These are phyloP conservation scores for Halichoeres trimaculatus DNA, from an alignment of 2,113 vertebrate species.

Conservation along the genomic window DNA sequence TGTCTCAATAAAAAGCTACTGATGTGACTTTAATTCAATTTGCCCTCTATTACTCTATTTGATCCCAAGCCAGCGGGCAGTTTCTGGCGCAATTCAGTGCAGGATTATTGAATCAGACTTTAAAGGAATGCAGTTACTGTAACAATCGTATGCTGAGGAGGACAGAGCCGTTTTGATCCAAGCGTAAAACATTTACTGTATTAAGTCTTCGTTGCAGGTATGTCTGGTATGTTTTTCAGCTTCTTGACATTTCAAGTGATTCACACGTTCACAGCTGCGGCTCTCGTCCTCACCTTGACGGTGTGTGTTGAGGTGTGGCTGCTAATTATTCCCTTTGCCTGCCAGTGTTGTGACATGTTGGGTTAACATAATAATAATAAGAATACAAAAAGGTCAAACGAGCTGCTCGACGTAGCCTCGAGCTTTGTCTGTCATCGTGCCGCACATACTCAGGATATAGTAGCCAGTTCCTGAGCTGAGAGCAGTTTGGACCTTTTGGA, in stretches of 20 bases:
- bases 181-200: too few relatives aligned
- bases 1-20: conserved; percentile 8
- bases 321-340: background rate
- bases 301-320: background rate
- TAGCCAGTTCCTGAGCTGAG: conserved; percentile 27
- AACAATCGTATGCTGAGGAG: background rate
- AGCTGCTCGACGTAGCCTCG: background rate
- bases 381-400: background rate
- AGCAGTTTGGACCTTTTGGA: background rate
- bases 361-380: background rate
- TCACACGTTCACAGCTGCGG: background rate
- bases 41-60: conserved; percentile 10
- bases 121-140: conserved; percentile 4
- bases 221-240: background rate
- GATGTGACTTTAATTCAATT: conserved; percentile 37
- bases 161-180: background rate
- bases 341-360: background rate
- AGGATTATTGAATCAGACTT: conserved; percentile 16
- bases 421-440: background rate
- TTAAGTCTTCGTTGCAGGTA: background rate
- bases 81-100: conserved; percentile 2
- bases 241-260: background rate
- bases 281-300: background rate
- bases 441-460: too few relatives aligned
- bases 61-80: conserved; percentile 13